These are phyloP conservation scores for Coranthus polyacanthus DNA, from an alignment of 2,797 vertebrate species.

Conservation along the genomic window DNA sequence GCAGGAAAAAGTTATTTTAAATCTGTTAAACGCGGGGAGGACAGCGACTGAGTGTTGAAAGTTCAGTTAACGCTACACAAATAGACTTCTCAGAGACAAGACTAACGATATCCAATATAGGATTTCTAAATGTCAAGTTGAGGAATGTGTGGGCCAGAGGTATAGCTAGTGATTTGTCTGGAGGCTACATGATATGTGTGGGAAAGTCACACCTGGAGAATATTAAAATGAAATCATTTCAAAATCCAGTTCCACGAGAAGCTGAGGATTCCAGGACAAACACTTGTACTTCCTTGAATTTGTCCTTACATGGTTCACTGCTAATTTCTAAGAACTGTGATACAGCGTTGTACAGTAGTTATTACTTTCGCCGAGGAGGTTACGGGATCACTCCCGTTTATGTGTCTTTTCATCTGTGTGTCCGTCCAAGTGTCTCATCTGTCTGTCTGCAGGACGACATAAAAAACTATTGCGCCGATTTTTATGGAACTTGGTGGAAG, in stretches of 20 bases:
- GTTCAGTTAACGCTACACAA: conserved; percentile 42
- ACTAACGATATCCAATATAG: conserved; percentile 51
- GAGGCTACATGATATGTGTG: conserved; percentile 45
- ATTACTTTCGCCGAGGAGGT: too few relatives aligned
- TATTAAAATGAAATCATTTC: conserved; percentile 46
- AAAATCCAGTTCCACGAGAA: conserved; percentile 16
- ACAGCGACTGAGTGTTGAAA: conserved; percentile 6
- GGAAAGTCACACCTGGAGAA: conserved; percentile 31
- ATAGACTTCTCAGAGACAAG: conserved; percentile 46
- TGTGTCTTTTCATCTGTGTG: too few relatives aligned
- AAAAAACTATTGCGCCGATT: too few relatives aligned
- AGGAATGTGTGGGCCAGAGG: conserved; percentile 50
- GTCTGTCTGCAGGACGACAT: too few relatives aligned
- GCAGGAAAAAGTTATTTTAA: not conserved
- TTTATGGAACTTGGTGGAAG: too few relatives aligned
- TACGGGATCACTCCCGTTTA: too few relatives aligned
- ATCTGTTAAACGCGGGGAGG: conserved; percentile 1
- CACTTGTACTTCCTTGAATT: conserved; percentile 7
- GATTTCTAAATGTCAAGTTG: conserved; percentile 53
- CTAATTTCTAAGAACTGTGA: not conserved
- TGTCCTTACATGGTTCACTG: not conserved
- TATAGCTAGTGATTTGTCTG: conserved; percentile 43
- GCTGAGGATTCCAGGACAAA: conserved; percentile 21
- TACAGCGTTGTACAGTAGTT: not conserved
- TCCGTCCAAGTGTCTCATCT: too few relatives aligned